Conservation (phyloP, 2,113 vertebrate species). For the Sialia sialis region DNA sequence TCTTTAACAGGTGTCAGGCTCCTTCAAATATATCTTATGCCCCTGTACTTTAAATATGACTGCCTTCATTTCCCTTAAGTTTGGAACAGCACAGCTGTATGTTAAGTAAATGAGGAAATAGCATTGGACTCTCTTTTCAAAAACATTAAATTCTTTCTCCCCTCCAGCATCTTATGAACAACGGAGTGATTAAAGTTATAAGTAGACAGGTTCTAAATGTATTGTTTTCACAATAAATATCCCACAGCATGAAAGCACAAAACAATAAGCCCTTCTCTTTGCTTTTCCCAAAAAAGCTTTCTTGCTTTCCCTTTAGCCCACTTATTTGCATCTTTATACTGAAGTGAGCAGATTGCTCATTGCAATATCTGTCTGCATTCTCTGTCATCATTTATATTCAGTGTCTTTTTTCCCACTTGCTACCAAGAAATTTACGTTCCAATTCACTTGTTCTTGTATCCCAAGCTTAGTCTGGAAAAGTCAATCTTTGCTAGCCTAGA, state of each 20-base stretch:
- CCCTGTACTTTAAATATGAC: background rate
- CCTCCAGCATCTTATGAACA: background rate
- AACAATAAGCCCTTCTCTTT: background rate
- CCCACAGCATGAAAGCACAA: background rate
- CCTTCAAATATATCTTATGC: background rate
- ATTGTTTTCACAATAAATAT: background rate
- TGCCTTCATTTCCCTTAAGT: background rate
- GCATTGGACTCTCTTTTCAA: background rate
- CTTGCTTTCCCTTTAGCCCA: background rate
- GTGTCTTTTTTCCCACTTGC: background rate
- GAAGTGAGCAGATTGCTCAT: background rate
- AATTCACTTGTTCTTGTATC: background rate
- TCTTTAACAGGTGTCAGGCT: background rate
- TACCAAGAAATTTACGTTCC: background rate
- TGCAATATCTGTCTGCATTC: background rate
- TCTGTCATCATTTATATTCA: background rate
- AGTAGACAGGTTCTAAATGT: background rate
- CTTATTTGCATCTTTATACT: conserved; percentile 1
- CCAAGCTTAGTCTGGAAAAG: background rate
- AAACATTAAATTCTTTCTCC: background rate
- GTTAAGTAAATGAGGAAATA: background rate
- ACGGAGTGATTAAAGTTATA: background rate
- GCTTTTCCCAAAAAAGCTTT: background rate
- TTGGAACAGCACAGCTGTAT: background rate
- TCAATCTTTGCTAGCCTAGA: background rate